Base-by-base conservation (phyloP, 2,797 vertebrate species). In the Spea hammondii region DNA sequence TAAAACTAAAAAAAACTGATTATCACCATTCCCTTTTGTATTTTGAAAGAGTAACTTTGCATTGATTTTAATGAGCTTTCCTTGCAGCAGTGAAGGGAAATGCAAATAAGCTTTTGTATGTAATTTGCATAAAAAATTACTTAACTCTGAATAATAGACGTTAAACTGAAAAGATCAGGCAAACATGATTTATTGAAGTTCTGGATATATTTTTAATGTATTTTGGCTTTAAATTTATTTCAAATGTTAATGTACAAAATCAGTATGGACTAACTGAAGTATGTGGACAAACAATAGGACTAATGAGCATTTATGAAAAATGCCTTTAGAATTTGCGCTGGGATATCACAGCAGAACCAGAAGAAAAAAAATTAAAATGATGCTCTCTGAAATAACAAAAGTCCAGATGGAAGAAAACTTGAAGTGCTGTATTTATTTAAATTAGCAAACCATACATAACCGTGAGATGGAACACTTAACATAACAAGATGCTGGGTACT, bases 301-400 rank as follows among this genome's bases (percentile, higher is more conserved):
- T 79, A 79, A 79, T 79, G 72, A 79, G 59, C 78, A 74, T 74
- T 70, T 79, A 74, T 75, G 62, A 70, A 62, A 70, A 74, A 74
- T 74, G 66, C 55, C 60, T 79, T 79, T 75, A 79, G 72, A 62
- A 44, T 70, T 46, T 75, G 74, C 66, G 70, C 13, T 57, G 72
- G 49, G 74, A 75, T 70, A 79, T 74, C 32, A 66, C 66, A 68
- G 50, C 50, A 70, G 51, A 67, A 59, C 50, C 77, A 69, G 68
- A 32, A 32, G 32, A 79, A 64, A 79, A 73, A 67, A 79, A 79
- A 66, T 14, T 54, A 13, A 67, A 79, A 59, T 68, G 47, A 47
- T 73, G 48, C 68, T 74, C 65, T 70, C 53, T 64, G 66, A 70
- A 79, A 62, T 75, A 79, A 79, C 78, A 79, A 79, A 70, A 75